Conservation (phyloP, 2,797 vertebrate genomes). For the Xenopus petersii region DNA sequence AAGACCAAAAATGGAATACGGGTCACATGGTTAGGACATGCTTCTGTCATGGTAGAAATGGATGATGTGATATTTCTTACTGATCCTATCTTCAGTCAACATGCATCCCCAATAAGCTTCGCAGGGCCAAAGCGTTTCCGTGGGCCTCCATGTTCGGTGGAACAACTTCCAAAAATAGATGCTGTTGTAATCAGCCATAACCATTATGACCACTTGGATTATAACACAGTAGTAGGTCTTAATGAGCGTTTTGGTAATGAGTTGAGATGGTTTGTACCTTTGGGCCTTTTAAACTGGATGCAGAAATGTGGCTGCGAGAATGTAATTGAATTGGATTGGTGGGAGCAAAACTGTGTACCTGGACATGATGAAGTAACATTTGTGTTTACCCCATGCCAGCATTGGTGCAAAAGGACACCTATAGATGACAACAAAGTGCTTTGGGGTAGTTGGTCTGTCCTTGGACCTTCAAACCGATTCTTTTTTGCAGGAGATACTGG, state of each 20-base stretch:
- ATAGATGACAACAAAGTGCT: conserved; percentile 84
- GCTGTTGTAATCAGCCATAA: conserved; percentile 91
- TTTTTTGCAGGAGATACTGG: conserved; percentile 96
- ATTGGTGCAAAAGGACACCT: conserved; percentile 89
- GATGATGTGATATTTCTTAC: conserved; percentile 86
- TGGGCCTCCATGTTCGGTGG: conserved; percentile 78
- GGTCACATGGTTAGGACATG: conserved; percentile 92
- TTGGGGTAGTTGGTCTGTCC: conserved; percentile 92
- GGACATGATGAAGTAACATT: conserved; percentile 83
- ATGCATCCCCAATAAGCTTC: conserved; percentile 80
- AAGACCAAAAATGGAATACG: conserved; percentile 71
- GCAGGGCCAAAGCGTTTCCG: conserved; percentile 86
- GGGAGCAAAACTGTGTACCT: conserved; percentile 90
- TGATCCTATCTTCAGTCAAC: conserved; percentile 88
- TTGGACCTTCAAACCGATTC: conserved; percentile 86
- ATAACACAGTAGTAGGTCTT: conserved; percentile 70
- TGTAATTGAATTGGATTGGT: conserved; percentile 94
- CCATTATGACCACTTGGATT: conserved; percentile 91
- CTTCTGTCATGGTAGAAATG: conserved; percentile 89
- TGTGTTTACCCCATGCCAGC: conserved; percentile 89
- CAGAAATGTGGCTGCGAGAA: conserved; percentile 86
- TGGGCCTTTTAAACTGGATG: conserved; percentile 91
- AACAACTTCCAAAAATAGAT: conserved; percentile 82
- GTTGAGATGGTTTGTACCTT: conserved; percentile 92
- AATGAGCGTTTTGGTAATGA: conserved; percentile 84